phyloP scores from a whole-genome alignment of 2,797 vertebrate species.

The Erethizon dorsatum region DNA sequence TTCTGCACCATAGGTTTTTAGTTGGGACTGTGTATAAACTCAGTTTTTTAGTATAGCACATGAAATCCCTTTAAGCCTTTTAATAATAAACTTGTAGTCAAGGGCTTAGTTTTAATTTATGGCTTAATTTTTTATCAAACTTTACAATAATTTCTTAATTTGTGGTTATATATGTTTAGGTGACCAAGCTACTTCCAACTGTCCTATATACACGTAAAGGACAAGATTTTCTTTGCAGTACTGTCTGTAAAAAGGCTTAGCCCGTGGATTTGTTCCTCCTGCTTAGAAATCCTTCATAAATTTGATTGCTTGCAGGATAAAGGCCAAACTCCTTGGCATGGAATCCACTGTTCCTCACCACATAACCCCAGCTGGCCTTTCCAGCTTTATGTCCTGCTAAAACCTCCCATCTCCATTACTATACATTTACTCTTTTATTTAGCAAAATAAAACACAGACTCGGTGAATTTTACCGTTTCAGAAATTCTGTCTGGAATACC shows the following conservation, averaged over 20 bases:
- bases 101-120: constrained; percentile 17
- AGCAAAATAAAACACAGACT: constrained; percentile 22
- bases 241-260: constrained; percentile 11
- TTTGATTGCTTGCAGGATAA: constrained; percentile 27
- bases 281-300: constrained; percentile 18
- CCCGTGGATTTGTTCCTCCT: not conserved
- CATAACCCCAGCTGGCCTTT: not conserved
- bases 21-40: not conserved
- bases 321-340: not conserved
- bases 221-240: not conserved
- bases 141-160: constrained; percentile 45
- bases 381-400: constrained; percentile 4
- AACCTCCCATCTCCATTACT: not conserved
- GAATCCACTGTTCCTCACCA: not conserved
- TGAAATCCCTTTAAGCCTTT: constrained; percentile 36
- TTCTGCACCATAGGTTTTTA: constrained; percentile 60
- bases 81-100: constrained; percentile 11
- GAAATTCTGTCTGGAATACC: not conserved
- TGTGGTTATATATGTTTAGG: not conserved
- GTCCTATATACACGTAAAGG: not conserved
- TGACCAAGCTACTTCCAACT: not conserved
- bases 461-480: constrained; percentile 3
- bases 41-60: constrained; percentile 1
- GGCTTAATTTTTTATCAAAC: constrained; percentile 58
- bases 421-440: not conserved